Conservation (phyloP, 2,113 vertebrate genomes). For the Pteropus alecto region DNA sequence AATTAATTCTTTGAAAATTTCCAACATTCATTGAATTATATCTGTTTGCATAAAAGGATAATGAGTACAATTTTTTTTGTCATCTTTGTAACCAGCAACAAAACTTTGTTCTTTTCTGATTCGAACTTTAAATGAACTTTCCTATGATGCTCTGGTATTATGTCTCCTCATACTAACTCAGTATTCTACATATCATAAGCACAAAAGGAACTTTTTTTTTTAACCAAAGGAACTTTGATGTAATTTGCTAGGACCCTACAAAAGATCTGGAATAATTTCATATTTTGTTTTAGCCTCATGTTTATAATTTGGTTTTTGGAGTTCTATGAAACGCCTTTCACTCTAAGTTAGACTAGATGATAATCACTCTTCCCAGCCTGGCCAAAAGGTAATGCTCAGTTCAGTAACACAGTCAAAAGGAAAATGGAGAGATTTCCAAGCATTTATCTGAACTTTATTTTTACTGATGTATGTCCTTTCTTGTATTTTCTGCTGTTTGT, state of each 20-base stretch:
- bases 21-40: background rate
- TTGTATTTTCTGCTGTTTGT: conserved; percentile 47
- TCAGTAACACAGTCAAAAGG: conserved; percentile 35
- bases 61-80: background rate
- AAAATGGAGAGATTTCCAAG: conserved; percentile 21
- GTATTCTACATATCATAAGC: background rate
- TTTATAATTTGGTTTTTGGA: conserved; percentile 64
- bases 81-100: conserved; percentile 7
- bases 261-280: conserved; percentile 47
- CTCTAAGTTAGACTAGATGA: conserved; percentile 50
- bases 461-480: conserved; percentile 25
- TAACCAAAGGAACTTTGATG: conserved; percentile 42
- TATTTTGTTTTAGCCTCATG: conserved; percentile 60
- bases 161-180: background rate
- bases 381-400: conserved; percentile 43
- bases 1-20: background rate
- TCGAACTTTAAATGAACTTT: conserved; percentile 43
- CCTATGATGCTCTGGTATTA: background rate
- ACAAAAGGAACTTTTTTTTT: conserved; percentile 15
- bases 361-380: conserved; percentile 47
- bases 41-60: conserved; percentile 1
- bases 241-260: conserved; percentile 38
- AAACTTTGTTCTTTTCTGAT: conserved; percentile 9
- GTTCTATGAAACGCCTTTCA: conserved; percentile 55
- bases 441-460: conserved; percentile 40